phyloP scores from a whole-genome alignment of 53 echinoderm and acorn worm genomes.

The Actinopyga echinites region DNA sequence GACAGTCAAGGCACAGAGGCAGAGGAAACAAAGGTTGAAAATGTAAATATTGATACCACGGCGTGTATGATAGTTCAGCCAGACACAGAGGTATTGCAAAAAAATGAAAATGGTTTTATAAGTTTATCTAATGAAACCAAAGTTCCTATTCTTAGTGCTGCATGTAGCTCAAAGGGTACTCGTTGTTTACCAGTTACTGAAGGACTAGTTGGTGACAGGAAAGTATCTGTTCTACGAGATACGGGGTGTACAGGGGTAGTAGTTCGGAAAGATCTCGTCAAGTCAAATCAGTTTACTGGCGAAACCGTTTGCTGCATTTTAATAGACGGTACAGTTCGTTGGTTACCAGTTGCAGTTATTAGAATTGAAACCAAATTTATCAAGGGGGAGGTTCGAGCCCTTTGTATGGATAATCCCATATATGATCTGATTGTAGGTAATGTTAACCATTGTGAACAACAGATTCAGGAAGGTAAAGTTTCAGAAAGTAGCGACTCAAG shows the following conservation, averaged over 20 bases:
- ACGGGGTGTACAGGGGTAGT: conserved; percentile 42
- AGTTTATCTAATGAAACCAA: background rate
- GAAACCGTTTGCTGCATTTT: conserved; percentile 15
- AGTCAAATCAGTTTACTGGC: conserved; percentile 37
- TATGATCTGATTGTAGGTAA: conserved; percentile 25
- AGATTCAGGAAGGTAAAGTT: background rate
- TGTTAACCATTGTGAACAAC: conserved; percentile 6
- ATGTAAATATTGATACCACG: background rate
- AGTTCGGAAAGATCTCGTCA: background rate
- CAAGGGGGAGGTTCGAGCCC: conserved; percentile 6
- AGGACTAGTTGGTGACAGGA: conserved; percentile 24
- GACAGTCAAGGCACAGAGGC: too few species aligned
- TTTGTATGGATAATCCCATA: conserved; percentile 30
- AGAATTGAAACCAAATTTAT: background rate
- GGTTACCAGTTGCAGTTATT: conserved; percentile 32
- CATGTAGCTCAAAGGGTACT: background rate
- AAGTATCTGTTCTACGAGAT: conserved; percentile 24
- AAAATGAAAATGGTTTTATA: background rate
- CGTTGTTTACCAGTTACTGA: conserved; percentile 25
- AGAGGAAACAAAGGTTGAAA: background rate
- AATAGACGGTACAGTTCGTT: conserved; percentile 45
- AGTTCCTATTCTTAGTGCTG: conserved; percentile 13
- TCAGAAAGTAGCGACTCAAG: background rate
- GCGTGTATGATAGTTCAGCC: background rate
- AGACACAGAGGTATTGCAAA: background rate